phyloP scores from a whole-genome alignment of 1,140 invertebrate genomes.

The Solenopsis fugax region DNA sequence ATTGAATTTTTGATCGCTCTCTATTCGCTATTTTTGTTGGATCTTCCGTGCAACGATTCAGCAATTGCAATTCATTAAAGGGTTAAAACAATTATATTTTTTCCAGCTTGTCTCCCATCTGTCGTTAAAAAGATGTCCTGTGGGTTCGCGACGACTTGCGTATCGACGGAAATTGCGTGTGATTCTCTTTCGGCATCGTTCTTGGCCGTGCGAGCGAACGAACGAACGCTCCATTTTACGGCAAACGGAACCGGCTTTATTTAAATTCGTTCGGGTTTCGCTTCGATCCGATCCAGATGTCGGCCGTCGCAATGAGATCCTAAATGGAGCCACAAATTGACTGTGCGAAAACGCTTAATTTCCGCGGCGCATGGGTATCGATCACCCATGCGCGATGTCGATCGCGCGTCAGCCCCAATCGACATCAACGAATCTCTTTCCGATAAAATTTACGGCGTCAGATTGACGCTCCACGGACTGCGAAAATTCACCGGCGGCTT shows the following conservation, averaged over 20 bases:
- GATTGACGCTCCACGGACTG: background rate
- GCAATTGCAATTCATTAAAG: constrained; percentile 4
- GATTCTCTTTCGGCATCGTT: constrained; percentile 16
- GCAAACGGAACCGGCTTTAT: constrained; percentile 21
- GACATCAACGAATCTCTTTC: constrained; percentile 20
- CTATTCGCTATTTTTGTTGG: background rate
- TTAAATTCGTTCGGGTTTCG: constrained; percentile 17
- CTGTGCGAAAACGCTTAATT: constrained; percentile 60
- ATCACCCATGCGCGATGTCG: constrained; percentile 13
- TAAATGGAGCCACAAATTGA: constrained; percentile 67
- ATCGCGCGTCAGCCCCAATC: constrained; percentile 9
- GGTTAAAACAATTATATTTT: constrained; percentile 19
- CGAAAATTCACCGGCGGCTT: background rate
- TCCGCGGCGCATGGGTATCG: constrained; percentile 49
- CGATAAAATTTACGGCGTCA: constrained; percentile 38
- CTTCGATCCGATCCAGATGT: constrained; percentile 45
- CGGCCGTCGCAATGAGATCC: constrained; percentile 19
- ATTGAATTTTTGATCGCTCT: background rate
- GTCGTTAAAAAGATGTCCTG: background rate
- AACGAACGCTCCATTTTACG: constrained; percentile 41
- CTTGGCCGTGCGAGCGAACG: constrained; percentile 35
- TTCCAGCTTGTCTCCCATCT: background rate
- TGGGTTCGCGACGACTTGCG: background rate
- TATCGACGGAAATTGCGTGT: constrained; percentile 26
- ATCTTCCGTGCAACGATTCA: background rate